Base-by-base conservation (phyloP, 2,888 invertebrate genomes). In the Acheta domesticus region DNA sequence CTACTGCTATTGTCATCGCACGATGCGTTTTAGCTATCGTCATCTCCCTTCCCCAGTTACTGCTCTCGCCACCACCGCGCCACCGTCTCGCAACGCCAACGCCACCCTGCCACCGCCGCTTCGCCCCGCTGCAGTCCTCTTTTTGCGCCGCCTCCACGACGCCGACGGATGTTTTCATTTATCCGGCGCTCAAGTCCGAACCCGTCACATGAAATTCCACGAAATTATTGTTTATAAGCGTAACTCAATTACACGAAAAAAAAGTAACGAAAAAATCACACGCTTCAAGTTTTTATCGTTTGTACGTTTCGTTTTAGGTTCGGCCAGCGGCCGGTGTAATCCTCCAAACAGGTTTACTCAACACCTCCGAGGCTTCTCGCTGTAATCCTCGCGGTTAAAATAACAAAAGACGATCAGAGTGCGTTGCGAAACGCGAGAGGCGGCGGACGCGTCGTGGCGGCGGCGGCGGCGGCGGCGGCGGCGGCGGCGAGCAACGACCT, bases 141-240 rank as follows among this genome's bases (percentile, higher is more conserved):
- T 36, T 36, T 36, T 36, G 36, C 36, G 8, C 36, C 4, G 36
- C 36, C 36, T 5, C 36, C 36, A 16, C 62, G 16, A 62, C 62
- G 62, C 62, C 62, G n/a, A 19, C 62, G n/a, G 62, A 62, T 62
- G 62, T 62, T 62, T 62, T 62, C 62, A 62, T 62, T n/a, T n/a
- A n/a, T 62, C 62, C 62, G 62, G 62, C 62, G 62, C 62, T 62
- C 36, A 62, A 62, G 62, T 4, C 62, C n/a, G 62, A 62, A 19
- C 62, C 62, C 62, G 62, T 62, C 62, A 62, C 62, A 62, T 62
- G 62, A 62, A 62, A 14, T 62, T 62, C 62, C 62, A 62, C 62
- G 62, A 62, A 62, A 62, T 62, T 62, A 62, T 62, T 62, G 62
- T 62, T 62, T 62, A 62, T 62, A n/a, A 62, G 62, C 62, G 62